These are phyloP conservation scores for Aphelinus atriplicis DNA, from an alignment of 1,140 invertebrate species.

Conservation along the genomic window DNA sequence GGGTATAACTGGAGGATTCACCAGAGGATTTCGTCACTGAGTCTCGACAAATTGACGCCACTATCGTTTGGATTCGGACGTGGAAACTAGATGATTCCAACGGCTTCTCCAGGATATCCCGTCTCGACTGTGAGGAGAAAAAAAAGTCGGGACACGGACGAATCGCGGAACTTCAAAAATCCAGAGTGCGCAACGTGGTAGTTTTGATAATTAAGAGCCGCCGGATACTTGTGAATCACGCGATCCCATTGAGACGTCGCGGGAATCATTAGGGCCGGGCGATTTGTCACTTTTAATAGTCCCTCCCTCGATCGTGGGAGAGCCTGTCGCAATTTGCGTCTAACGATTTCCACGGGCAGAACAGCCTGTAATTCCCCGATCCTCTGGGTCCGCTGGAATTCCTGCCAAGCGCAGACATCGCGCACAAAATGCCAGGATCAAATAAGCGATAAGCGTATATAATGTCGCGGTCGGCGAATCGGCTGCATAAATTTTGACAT, in stretches of 20 bases:
- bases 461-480: neutral
- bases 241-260: constrained; percentile 7
- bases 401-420: constrained; percentile 31
- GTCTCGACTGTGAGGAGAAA: no score
- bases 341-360: constrained; percentile 24
- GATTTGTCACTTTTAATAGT: constrained; percentile 15
- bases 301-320: neutral
- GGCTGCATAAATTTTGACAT: constrained; percentile 29
- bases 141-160: no score
- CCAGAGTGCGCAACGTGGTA: no score
- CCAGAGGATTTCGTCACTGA: no score
- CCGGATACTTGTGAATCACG: neutral
- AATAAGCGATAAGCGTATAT: constrained; percentile 18
- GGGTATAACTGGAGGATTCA: no score
- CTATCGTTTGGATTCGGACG: no score
- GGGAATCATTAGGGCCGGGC: neutral
- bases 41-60: no score
- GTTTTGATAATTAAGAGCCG: no score
- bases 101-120: no score
- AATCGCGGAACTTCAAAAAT: no score
- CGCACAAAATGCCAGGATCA: constrained; percentile 19
- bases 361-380: constrained; percentile 10
- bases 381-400: constrained; percentile 20
- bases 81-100: no score
- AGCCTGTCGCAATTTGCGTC: constrained; percentile 26